Conservation (phyloP, 1,140 invertebrate species). For the Magallana ariakensis region DNA sequence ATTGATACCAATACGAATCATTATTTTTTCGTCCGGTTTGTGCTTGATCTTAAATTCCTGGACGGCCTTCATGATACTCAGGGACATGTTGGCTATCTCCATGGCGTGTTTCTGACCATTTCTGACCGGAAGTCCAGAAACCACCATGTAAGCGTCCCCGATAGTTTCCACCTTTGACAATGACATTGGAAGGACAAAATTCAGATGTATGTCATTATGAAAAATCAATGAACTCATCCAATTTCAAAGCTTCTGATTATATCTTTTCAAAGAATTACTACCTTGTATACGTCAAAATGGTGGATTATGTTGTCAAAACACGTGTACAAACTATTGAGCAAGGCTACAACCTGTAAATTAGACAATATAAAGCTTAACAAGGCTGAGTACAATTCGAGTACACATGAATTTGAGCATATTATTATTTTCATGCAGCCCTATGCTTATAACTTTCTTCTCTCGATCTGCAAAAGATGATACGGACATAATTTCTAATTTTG, state of each 20-base stretch:
- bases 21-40: slow-evolving; percentile 88
- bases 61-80: slow-evolving; percentile 83
- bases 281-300: slow-evolving; percentile 98
- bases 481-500: too few species aligned
- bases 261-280: slow-evolving; percentile 75
- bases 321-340: slow-evolving; percentile 97
- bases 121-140: slow-evolving; percentile 62
- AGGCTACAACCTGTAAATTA: slow-evolving; percentile 90
- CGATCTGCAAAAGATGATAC: too few species aligned
- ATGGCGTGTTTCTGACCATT: slow-evolving; percentile 80
- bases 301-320: slow-evolving; percentile 97
- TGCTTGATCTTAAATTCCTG: slow-evolving; percentile 87
- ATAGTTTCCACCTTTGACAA: slow-evolving; percentile 74
- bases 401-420: too few species aligned
- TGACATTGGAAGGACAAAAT: neutral
- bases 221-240: too few species aligned
- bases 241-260: too few species aligned
- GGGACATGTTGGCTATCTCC: slow-evolving; percentile 83
- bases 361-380: neutral
- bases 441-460: too few species aligned
- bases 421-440: too few species aligned
- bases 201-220: too few species aligned
- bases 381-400: too few species aligned
- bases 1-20: slow-evolving; percentile 94
- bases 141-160: slow-evolving; percentile 93